Evolutionary conservation across 2,888 invertebrate genomes (phyloP).

Genomic region (Cryptocheilus praepositus): DNA sequence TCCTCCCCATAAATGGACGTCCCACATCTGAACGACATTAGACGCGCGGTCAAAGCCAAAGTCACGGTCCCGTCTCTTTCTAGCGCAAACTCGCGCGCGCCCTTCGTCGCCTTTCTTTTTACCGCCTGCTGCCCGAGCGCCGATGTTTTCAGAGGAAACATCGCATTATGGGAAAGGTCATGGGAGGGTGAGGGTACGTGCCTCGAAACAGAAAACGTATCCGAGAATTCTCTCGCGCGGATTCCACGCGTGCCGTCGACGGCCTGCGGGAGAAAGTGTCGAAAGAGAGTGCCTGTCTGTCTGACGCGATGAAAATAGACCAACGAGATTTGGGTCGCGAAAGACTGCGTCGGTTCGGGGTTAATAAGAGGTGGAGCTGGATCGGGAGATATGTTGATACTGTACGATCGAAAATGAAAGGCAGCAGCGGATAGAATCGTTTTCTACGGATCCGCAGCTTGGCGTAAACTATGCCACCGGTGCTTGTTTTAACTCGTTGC

Average conservation of each 20-base stretch:
- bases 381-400: too few species aligned
- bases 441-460: too few species aligned
- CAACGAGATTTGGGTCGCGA: too few species aligned
- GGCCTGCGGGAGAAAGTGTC: background rate
- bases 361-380: too few species aligned
- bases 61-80: slow-evolving; percentile 44
- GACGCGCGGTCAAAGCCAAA: slow-evolving; percentile 54
- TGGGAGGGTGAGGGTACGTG: slow-evolving; percentile 2
- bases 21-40: slow-evolving; percentile 26
- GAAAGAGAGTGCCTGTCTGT: too few species aligned
- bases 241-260: slow-evolving; percentile 1
- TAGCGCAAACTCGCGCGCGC: background rate
- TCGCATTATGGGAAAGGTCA: slow-evolving; percentile 41
- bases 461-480: too few species aligned
- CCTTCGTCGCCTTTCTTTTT: background rate
- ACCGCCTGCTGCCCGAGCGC: background rate
- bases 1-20: slow-evolving; percentile 44
- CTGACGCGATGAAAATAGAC: background rate
- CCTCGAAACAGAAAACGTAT: too few species aligned
- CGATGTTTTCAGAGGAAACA: slow-evolving; percentile 54
- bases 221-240: too few species aligned
- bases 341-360: too few species aligned
- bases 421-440: too few species aligned
- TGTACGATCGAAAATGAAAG: too few species aligned
- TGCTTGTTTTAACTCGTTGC: too few species aligned